Evolutionary conservation across 2,797 vertebrate genomes (phyloP), one percentile per base, ranked within the genome.

Genomic region (Trichosurus vulpecula): DNA sequence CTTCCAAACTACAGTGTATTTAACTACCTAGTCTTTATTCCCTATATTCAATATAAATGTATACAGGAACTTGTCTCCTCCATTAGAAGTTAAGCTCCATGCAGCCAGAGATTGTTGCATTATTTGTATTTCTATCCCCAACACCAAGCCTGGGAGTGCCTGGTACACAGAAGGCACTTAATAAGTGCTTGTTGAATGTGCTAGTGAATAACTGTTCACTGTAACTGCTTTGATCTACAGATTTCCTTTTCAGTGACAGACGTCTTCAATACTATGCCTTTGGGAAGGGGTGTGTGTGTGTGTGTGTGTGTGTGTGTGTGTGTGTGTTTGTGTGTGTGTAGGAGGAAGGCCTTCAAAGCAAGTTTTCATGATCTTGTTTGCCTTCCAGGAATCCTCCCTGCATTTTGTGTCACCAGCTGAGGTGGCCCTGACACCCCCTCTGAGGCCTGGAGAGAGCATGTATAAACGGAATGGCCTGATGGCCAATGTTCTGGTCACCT

Each of bases 391-490:
- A 98, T 99, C 98, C 98, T 98, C 94, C 98, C 98, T 98, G 98
- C 98, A 98, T 99, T 99, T 98, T 98, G 98, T 98, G 97, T 98
- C 98, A 98, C 98, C 98, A 97, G 98, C 98, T 99, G 97, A 99
- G 99, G 98, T 98, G 98, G 96, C 97, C 94, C 98, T 98, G 98
- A 98, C 98, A 98, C 96, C 98, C 22, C 74, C 98, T 96, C 96
- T 98, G 98, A 0, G 91, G 98, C 97, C 98, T 95, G 97, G 98
- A 98, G 99, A 98, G 99, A 99, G 99, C 98, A 99, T 99, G 99
- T 99, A 99, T 99, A 99, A 99, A 99, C 99, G 99, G 99, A 99
- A 99, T 99, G 99, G 99, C 97, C 98, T 99, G 97, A 99, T 99
- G 98, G 99, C 99, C 99, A 99, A 98, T 97, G 98, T 99, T 98